Base-by-base conservation (phyloP, 2,888 invertebrate species). In the Phalera bucephala region DNA sequence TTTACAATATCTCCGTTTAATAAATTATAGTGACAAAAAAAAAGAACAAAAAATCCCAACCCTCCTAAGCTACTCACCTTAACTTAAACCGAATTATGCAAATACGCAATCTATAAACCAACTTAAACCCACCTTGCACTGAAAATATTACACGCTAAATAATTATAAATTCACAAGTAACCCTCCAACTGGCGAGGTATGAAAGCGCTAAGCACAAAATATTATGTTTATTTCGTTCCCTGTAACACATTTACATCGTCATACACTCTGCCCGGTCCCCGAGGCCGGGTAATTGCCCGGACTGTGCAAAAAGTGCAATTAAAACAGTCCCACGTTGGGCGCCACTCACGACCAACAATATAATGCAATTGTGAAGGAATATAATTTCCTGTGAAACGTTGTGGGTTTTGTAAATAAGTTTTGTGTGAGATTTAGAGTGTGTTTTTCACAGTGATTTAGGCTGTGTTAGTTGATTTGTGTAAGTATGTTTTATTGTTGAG, bases 231-330 rank as follows among this genome's bases (percentile, higher is more conserved):
- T 27, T 27, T 14, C n/a, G 14, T 40, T 32, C 40, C 35, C 31
- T 17, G 40, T 47, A 30, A 29, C 40, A 42, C 48, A 53, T 56
- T 53, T 48, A 53, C 53, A 46, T 41, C 45, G 40, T 56, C 54
- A 56, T 57, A 53, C 52, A 48, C 39, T 51, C 30, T 8, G 35
- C 37, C 25, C 39, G 31, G 12, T 43, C 36, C 41, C 48, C 36
- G 43, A 39, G n/a, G 46, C 37, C 9, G 40, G 53, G 43, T 52
- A 49, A 54, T 54, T 54, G 42, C 41, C 27, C 40, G 33, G 27
- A 27, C 31, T 40, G 40, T 44, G 45, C 51, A 64, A 64, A 64
- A 63, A 64, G 37, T 53, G 52, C 63, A 64, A 61, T 63, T 63
- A 63, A 63, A 54, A 49, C 36, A 34, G 52, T 50, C 55, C 65